Evolutionary conservation across 2,797 vertebrate genomes (phyloP).

Genomic region (Pangasius djambal): DNA sequence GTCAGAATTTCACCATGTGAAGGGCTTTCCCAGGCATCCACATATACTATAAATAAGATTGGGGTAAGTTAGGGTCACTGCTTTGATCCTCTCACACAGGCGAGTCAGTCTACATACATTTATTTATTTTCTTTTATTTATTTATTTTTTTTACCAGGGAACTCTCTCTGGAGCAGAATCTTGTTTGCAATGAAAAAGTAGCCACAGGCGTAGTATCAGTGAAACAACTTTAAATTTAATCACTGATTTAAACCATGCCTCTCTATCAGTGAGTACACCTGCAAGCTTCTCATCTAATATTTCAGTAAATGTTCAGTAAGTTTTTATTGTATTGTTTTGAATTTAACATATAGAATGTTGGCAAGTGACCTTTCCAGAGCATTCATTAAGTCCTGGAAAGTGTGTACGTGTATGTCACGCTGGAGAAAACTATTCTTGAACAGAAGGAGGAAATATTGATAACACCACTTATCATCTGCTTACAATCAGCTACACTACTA

Average conservation of each 20-base stretch:
- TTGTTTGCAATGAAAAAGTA: background rate
- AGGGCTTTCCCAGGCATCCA: background rate
- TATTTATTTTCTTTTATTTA: constrained; percentile 14
- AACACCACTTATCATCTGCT: background rate
- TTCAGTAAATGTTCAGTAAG: too few relatives aligned
- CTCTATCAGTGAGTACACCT: background rate
- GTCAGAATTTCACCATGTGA: background rate
- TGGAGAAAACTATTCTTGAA: background rate
- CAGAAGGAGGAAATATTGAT: background rate
- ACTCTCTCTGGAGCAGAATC: background rate
- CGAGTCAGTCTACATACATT: background rate
- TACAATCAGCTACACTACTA: background rate
- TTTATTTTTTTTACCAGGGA: background rate
- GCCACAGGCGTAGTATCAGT: background rate
- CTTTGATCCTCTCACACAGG: background rate
- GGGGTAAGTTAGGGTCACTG: background rate
- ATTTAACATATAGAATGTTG: background rate
- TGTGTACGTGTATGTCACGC: background rate
- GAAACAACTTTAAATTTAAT: constrained; percentile 3
- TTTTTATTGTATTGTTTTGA: background rate
- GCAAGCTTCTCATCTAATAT: background rate
- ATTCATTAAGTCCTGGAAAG: background rate
- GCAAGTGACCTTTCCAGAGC: background rate
- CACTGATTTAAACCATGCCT: background rate
- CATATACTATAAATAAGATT: constrained; percentile 5